These are phyloP conservation scores for Rana temporaria DNA, from an alignment of 2,113 vertebrate species.

Conservation along the genomic window DNA sequence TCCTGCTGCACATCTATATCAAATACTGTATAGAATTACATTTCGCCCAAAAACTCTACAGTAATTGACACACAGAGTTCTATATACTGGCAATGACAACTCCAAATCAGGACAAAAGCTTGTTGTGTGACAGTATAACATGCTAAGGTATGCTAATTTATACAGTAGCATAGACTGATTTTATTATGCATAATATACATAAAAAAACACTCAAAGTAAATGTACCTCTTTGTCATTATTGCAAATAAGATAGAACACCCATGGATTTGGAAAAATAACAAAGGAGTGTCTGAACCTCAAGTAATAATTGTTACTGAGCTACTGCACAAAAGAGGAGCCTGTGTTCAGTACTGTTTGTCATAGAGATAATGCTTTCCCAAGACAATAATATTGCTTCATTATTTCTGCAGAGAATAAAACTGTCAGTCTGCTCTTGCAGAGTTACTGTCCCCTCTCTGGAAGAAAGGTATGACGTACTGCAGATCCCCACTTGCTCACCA, in stretches of 20 bases:
- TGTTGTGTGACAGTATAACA: no score
- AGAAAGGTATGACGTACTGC: conserved; percentile 33
- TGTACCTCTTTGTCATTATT: conserved; percentile 6
- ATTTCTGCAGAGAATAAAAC: conserved; percentile 34
- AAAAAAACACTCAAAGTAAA: not conserved
- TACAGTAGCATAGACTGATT: not conserved
- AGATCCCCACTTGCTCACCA: conserved; percentile 31
- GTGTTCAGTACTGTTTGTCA: conserved; percentile 14
- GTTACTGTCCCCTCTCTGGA: conserved; percentile 28
- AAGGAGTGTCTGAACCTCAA: conserved; percentile 5
- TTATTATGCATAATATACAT: not conserved
- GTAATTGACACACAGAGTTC: no score
- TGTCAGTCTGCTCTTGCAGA: conserved; percentile 32
- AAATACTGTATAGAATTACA: no score
- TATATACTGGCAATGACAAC: no score
- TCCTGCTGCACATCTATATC: no score
- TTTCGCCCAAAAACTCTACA: no score
- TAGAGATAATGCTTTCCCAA: conserved; percentile 8
- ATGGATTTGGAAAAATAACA: not conserved
- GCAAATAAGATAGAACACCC: conserved; percentile 6
- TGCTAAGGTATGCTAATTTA: conserved; percentile 2
- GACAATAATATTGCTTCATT: conserved; percentile 43
- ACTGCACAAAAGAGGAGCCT: conserved; percentile 14
- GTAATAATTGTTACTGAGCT: not conserved
- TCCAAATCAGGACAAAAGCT: no score